Conservation (phyloP, 1,140 invertebrate genomes). For the Drosophila saltans region DNA sequence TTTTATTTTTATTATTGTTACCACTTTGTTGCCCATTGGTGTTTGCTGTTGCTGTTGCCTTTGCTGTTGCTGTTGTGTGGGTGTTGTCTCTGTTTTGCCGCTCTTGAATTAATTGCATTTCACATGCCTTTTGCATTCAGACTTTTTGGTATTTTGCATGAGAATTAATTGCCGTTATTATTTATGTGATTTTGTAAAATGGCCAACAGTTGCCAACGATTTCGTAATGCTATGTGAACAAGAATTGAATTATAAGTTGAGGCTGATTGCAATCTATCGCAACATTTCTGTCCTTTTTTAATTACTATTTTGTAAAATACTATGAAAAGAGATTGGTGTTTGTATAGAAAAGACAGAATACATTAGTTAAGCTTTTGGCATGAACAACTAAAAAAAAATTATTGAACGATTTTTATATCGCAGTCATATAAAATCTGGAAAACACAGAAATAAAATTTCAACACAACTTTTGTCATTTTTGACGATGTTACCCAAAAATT, state of each 20-base stretch:
- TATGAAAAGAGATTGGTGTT: too few relatives aligned
- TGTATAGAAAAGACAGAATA: too few relatives aligned
- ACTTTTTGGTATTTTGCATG: constrained; percentile 57
- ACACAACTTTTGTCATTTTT: too few relatives aligned
- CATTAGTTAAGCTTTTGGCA: too few relatives aligned
- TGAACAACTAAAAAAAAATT: too few relatives aligned
- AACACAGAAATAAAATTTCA: too few relatives aligned
- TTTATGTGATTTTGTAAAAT: constrained; percentile 57
- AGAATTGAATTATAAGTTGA: constrained; percentile 22
- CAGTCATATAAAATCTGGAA: too few relatives aligned
- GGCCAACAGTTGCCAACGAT: constrained; percentile 30
- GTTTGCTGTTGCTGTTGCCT: constrained; percentile 26
- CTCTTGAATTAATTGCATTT: constrained; percentile 78
- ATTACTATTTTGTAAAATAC: background rate
- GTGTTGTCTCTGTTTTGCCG: constrained; percentile 32
- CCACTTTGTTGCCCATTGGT: constrained; percentile 48
- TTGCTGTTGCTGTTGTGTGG: constrained; percentile 27
- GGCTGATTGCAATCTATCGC: constrained; percentile 34
- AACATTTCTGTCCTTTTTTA: constrained; percentile 9
- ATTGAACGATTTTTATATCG: too few relatives aligned
- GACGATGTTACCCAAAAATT: too few relatives aligned
- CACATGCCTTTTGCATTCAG: constrained; percentile 64
- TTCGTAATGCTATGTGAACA: constrained; percentile 24
- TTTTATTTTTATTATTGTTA: constrained; percentile 53
- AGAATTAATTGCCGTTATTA: constrained; percentile 73